These are phyloP conservation scores for Macrotus californicus DNA, from an alignment of 2,113 vertebrate genomes.

Conservation along the genomic window DNA sequence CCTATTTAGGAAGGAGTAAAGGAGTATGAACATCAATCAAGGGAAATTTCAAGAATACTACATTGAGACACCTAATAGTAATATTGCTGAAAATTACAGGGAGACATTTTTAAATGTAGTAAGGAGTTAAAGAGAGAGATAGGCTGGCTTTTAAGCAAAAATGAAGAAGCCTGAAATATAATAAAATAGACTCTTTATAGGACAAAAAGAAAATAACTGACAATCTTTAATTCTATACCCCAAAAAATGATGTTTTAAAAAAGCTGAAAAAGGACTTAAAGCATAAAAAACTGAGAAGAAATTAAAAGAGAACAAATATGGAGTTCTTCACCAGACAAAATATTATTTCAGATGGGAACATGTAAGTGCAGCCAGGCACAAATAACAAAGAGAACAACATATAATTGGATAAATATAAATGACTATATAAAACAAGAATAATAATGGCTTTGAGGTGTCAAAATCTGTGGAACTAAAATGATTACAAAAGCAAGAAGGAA, in stretches of 20 bases:
- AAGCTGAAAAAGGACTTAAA: background rate
- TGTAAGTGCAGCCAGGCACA: background rate
- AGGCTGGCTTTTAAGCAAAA: background rate
- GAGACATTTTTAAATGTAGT: background rate
- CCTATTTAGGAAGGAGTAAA: background rate
- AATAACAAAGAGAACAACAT: background rate
- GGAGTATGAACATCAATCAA: background rate
- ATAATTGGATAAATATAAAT: background rate
- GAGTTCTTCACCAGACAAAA: background rate
- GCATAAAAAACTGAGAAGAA: background rate
- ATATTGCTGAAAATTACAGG: background rate
- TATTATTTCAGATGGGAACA: background rate
- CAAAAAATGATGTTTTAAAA: background rate
- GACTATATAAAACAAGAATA: background rate
- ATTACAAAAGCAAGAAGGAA: background rate
- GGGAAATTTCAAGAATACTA: background rate
- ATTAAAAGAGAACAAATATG: background rate
- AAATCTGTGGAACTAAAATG: background rate
- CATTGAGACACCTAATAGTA: background rate
- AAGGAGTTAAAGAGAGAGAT: fast-evolving
- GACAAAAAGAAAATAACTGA: background rate
- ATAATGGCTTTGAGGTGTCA: background rate
- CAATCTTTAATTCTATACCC: background rate
- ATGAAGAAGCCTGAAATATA: background rate
- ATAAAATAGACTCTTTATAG: background rate